Percentiles rank a stretch among this genome's conserved stretches.
phyloP scores from a whole-genome alignment of 2,888 invertebrate genomes.

The Lycia hirtaria region DNA sequence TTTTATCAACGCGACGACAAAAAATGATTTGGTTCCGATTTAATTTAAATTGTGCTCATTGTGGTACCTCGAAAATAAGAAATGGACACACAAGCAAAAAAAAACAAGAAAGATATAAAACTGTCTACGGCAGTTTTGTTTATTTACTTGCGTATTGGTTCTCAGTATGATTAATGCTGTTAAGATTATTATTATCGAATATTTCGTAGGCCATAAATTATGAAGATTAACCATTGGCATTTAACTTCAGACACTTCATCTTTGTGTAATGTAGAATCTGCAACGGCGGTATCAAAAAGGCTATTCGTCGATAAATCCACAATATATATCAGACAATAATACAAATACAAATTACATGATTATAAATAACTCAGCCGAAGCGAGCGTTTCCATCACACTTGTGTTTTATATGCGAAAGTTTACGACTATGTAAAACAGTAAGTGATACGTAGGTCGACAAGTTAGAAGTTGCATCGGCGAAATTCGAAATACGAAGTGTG shows the following conservation, averaged over 20 bases:
- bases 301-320: slow-evolving; percentile 42
- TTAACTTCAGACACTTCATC: slow-evolving; percentile 31
- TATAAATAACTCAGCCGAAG: slow-evolving; percentile 73
- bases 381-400: slow-evolving; percentile 9
- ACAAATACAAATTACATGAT: slow-evolving; percentile 44
- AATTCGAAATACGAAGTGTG: too few species aligned
- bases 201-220: slow-evolving; percentile 29
- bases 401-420: too few species aligned
- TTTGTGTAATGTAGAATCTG: slow-evolving; percentile 36
- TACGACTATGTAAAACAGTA: too few species aligned
- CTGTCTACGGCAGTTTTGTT: background rate
- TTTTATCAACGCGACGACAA: too few species aligned
- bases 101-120: background rate
- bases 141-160: slow-evolving; percentile 14
- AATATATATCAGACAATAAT: slow-evolving; percentile 42
- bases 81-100: slow-evolving; percentile 15
- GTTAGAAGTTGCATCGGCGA: too few species aligned
- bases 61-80: slow-evolving; percentile 16
- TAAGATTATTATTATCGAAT: slow-evolving; percentile 27
- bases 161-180: slow-evolving; percentile 24
- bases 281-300: slow-evolving; percentile 31
- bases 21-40: too few species aligned
- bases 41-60: too few species aligned
- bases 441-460: too few species aligned
- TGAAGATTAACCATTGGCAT: slow-evolving; percentile 34